These are phyloP conservation scores for Acanthaster planci DNA, from an alignment of 35 echinoderm and acorn worm genomes.

Conservation along the genomic window DNA sequence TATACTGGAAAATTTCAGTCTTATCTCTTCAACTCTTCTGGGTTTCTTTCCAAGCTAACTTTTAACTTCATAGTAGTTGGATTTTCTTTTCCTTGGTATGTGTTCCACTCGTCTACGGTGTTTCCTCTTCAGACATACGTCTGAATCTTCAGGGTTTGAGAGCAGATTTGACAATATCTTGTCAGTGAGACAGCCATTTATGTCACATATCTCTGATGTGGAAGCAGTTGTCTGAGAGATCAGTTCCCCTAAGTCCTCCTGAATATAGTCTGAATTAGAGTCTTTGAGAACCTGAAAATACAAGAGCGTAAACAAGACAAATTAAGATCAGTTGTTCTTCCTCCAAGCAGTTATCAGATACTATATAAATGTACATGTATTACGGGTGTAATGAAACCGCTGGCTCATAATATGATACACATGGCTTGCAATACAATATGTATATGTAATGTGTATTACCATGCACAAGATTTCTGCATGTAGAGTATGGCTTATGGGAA, in stretches of 20 bases:
- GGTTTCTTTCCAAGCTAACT: neutral
- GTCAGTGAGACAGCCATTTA: neutral
- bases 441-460: too few species aligned
- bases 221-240: neutral
- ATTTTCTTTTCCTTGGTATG: neutral
- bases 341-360: too few species aligned
- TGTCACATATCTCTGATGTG: neutral
- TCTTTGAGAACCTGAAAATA: neutral
- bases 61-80: neutral
- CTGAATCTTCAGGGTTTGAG: neutral
- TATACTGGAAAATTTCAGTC: too few species aligned
- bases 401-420: too few species aligned
- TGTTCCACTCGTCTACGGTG: neutral
- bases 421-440: too few species aligned
- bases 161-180: too few species aligned
- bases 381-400: too few species aligned
- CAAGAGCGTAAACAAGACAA: too few species aligned
- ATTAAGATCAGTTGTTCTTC: too few species aligned
- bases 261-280: conserved; percentile 1
- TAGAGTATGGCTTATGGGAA: too few species aligned
- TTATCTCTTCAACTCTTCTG: neutral
- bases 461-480: too few species aligned
- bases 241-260: neutral
- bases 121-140: conserved; percentile 4
- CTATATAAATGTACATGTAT: too few species aligned